A percentile compares a stretch with the other conserved stretches of the same genome.
Evolutionary conservation across 2,113 vertebrate species (phyloP).

Genomic region (Phaethornis superciliosus): DNA sequence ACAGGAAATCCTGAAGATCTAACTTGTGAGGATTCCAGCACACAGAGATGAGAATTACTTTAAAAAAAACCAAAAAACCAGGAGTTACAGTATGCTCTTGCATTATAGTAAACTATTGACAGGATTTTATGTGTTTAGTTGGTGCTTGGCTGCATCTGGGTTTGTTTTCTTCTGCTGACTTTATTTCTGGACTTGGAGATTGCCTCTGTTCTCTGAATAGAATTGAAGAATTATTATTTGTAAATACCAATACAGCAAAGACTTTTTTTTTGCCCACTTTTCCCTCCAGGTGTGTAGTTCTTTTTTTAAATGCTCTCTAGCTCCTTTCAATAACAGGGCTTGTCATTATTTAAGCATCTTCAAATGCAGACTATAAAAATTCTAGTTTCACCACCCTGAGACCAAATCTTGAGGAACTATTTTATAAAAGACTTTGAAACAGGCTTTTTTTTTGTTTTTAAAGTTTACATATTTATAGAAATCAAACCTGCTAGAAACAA

Average conservation of each 20-base stretch:
- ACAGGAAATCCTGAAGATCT: neutral
- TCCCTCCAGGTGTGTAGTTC: neutral
- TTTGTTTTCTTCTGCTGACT: neutral
- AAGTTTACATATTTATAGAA: neutral
- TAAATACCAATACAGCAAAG: neutral
- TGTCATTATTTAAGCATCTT: neutral
- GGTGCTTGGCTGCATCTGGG: neutral
- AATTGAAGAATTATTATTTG: neutral
- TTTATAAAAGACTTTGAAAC: neutral
- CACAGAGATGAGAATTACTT: neutral
- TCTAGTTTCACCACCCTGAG: neutral
- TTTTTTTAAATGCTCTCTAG: neutral
- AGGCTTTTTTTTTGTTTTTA: neutral
- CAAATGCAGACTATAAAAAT: neutral
- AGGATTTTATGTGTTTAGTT: neutral
- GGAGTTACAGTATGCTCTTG: neutral
- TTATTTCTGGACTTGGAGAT: neutral
- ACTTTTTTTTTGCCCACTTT: neutral
- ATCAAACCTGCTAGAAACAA: neutral
- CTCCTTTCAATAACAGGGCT: too few species aligned
- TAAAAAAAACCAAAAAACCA: neutral
- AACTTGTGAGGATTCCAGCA: too few species aligned
- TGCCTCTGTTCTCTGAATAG: neutral
- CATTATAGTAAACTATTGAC: neutral
- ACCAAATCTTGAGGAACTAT: neutral